Base-by-base conservation (phyloP, 2,888 invertebrate species). In the Erebia epiphron region DNA sequence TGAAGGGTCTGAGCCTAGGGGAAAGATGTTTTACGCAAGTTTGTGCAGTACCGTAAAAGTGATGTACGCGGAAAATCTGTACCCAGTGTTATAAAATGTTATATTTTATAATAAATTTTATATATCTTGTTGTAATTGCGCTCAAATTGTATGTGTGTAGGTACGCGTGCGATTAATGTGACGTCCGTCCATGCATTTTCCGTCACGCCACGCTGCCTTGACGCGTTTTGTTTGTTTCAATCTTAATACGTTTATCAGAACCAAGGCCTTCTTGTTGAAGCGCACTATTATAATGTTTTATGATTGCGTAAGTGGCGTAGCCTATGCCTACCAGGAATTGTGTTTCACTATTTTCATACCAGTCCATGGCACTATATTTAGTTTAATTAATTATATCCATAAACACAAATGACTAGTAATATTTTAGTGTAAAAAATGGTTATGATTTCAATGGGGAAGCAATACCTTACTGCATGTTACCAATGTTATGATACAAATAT, bases 251-350 rank as follows among this genome's bases (percentile, higher is more conserved):
- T 62, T 66, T 66, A 61, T 54, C 4, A 21, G 50, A 26, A 67
- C 46, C 67, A 70, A 70, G 70, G 70, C 49, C 54, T 61, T 46
- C 58, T 65, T 65, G 52, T 64, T 58, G 46, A 70, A 65, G 64
- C 66, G 65, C 61, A 61, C 43, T 61, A 61, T 66, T 70, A 70
- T 61, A 61, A 70, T 70, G 60, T 67, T 67, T 35, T 60, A 67
- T 60, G 60, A 70, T 70, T 70, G 50, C 66, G 61, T 54, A 61
- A 61, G 57, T 54, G 50, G 50, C 62, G 54, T 60, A 46, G 56
- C 65, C 43, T 65, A 41, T 46, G n/a, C n/a, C n/a, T n/a, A 70
- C 60, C 71, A 71, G 68, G 64, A 68, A 71, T 71, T 68, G 26
- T 63, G 61, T 68, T 71, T 68, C 58, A 68, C 56, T 57, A 62